Conservation (phyloP, 1,140 invertebrate species). For the Eufriesea mexicana region DNA sequence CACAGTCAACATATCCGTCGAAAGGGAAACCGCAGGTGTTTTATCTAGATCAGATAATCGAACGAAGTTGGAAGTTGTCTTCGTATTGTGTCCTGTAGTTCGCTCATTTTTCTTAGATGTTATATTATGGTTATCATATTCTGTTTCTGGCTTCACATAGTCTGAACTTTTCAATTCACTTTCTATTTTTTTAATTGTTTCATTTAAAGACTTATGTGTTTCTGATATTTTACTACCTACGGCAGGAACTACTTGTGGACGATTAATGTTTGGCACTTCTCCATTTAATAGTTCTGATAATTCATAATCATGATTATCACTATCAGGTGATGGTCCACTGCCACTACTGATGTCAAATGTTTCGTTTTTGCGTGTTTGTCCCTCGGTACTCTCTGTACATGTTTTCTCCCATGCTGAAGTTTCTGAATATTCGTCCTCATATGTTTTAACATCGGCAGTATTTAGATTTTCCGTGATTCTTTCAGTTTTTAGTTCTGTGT, state of each 20-base stretch:
- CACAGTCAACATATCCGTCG: constrained; percentile 37
- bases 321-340: constrained; percentile 73
- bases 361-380: constrained; percentile 76
- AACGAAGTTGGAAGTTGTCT: constrained; percentile 78
- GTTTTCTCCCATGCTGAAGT: constrained; percentile 76
- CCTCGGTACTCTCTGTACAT: constrained; percentile 75
- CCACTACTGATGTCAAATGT: constrained; percentile 80
- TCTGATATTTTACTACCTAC: constrained; percentile 71
- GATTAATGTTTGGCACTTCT: constrained; percentile 61
- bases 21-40: constrained; percentile 69
- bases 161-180: constrained; percentile 74
- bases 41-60: constrained; percentile 85
- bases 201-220: constrained; percentile 76
- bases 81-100: constrained; percentile 3
- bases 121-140: constrained; percentile 33
- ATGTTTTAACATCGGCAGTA: constrained; percentile 52
- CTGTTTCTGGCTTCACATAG: constrained; percentile 46
- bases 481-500: constrained; percentile 62
- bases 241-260: constrained; percentile 53
- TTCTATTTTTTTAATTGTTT: constrained; percentile 79
- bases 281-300: constrained; percentile 69
- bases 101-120: constrained; percentile 36
- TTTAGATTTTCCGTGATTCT: constrained; percentile 47
- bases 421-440: constrained; percentile 74
- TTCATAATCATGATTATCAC: constrained; percentile 76